Evolutionary conservation across 2,888 invertebrate genomes (phyloP).

Genomic region (Tetropium fuscum): DNA sequence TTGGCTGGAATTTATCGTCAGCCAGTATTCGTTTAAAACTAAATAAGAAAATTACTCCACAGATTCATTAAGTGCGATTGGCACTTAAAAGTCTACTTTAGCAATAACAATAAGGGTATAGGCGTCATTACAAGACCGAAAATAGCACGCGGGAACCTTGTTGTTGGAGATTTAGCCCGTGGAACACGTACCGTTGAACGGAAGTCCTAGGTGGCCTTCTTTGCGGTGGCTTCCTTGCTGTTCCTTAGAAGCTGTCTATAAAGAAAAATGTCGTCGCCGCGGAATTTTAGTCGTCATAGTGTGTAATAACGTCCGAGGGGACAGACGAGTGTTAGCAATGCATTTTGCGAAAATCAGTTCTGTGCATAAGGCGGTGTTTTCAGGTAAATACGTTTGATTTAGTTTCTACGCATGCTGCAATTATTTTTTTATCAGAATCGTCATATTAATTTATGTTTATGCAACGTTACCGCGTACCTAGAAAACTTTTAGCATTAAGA

Average conservation of each 20-base stretch:
- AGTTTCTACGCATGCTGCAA: background rate
- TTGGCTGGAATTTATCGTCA: background rate
- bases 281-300: background rate
- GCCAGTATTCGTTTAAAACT: background rate
- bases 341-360: constrained; percentile 13
- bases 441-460: no score
- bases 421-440: background rate
- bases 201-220: background rate
- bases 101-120: background rate
- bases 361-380: constrained; percentile 12
- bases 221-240: background rate
- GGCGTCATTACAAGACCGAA: constrained; percentile 1
- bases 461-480: no score
- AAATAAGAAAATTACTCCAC: background rate
- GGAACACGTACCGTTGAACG: background rate
- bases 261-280: background rate
- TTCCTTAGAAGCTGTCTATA: constrained; percentile 3
- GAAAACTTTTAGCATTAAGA: no score
- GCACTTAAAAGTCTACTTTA: background rate
- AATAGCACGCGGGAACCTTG: constrained; percentile 10
- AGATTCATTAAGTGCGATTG: background rate
- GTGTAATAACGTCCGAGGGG: background rate
- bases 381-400: background rate
- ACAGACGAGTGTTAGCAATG: no score
- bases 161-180: background rate